A percentile compares a stretch with the other conserved stretches of the same genome.
These are phyloP conservation scores for Drosophila nigricruria DNA, from an alignment of 2,888 invertebrate species.

Conservation along the genomic window DNA sequence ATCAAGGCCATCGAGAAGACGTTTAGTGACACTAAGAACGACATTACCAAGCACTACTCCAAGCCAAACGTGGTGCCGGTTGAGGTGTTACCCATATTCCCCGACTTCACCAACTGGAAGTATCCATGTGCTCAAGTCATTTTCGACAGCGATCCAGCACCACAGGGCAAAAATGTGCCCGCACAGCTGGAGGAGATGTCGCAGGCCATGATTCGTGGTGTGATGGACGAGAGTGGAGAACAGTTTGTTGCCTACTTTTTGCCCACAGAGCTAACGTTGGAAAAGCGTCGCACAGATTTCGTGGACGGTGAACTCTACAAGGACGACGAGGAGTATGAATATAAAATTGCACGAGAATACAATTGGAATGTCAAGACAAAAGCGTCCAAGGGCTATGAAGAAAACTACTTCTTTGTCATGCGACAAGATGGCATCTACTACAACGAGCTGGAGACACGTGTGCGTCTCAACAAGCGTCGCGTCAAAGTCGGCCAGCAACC, in stretches of 20 bases:
- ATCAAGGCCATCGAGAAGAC: slow-evolving; percentile 99
- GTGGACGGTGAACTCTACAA: slow-evolving; percentile 91
- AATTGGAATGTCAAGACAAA: slow-evolving; percentile 99
- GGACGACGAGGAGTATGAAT: slow-evolving; percentile 97
- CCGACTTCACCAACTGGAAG: slow-evolving; percentile 99
- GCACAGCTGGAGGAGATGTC: slow-evolving; percentile 99
- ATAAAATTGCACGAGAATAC: slow-evolving; percentile 98
- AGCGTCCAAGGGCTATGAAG: slow-evolving; percentile 96
- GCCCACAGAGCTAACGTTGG: slow-evolving; percentile 96
- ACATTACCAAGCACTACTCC: slow-evolving; percentile 96
- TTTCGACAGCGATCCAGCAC: slow-evolving; percentile 99
- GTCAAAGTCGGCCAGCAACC: slow-evolving; percentile 90
- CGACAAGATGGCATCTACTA: slow-evolving; percentile 96
- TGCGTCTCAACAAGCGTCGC: slow-evolving; percentile 96
- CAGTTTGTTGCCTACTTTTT: slow-evolving; percentile 99
- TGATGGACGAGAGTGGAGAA: slow-evolving; percentile 99
- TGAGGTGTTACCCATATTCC: slow-evolving; percentile 94
- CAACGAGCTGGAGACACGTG: slow-evolving; percentile 97
- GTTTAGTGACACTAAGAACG: slow-evolving; percentile 94
- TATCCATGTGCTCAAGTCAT: slow-evolving; percentile 99
- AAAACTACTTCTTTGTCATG: slow-evolving; percentile 98
- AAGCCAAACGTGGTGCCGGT: slow-evolving; percentile 97
- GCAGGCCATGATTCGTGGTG: slow-evolving; percentile 99
- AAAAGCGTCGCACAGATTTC: slow-evolving; percentile 94
- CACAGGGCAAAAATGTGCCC: slow-evolving; percentile 93